Evolutionary conservation across 2,888 invertebrate species (phyloP), one percentile per base, ranked within the genome.

Genomic region (Xanthostigma xanthostigma): DNA sequence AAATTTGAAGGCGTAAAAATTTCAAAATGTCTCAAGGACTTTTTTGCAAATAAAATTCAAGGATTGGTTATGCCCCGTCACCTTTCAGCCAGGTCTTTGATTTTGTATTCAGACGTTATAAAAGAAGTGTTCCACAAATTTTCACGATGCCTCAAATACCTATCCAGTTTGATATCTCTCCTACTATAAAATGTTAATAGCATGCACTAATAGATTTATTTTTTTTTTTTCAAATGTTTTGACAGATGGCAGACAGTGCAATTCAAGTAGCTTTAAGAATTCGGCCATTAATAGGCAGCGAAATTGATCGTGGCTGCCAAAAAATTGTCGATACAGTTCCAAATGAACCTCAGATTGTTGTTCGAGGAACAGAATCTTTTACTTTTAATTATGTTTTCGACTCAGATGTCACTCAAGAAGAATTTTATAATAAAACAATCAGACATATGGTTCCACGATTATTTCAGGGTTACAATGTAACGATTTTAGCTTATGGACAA

Each of bases 401-500:
- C 27, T 74, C 78, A 44, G 73, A 74, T n/a, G 73, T 80, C 2
- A 71, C 70, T 0, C 91, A 93, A 58, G 73, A 76, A 43, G 70
- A 77, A 38, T 78, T 93, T 40, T 93, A 91, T 63, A 72, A 79
- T 34, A 74, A 71, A 17, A 78, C 86, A 9, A 83, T 91, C 0
- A 74, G 78, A 55, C 72, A 75, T 11, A 76, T 91, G 53, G 72
- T 93, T 17, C 69, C 72, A 3, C 83, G 79, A 59, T 69, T 92
- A n/a, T 88, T 91, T 62, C 76, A 84, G 73, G 89, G 92, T 0
- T 95, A 88, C 61, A 95, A 95, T 73, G 85, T 91, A 0, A 95
- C 94, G 3, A 88, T 95, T 49, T 64, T 95, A 46, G 94, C 95
- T 0, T 95, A 95, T 66, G 95, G 95, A 0, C 94, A 95, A 67